phyloP scores from a whole-genome alignment of 2,797 vertebrate genomes.

The Carapus acus region DNA sequence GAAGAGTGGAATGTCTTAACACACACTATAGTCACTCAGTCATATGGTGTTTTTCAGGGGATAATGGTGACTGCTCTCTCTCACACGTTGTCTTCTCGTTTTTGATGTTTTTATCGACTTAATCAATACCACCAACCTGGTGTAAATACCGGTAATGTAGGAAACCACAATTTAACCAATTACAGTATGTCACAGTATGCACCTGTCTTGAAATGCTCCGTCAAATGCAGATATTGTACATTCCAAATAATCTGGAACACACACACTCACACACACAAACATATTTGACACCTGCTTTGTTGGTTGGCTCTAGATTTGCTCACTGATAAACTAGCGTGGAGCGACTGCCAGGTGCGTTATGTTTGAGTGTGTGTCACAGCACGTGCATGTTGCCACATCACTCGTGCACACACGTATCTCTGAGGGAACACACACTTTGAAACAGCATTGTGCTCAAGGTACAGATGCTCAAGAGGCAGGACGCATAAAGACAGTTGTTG shows the following conservation, averaged over 20 bases:
- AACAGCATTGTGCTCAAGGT: conserved; percentile 26
- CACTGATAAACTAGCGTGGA: conserved; percentile 61
- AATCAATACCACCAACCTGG: no score
- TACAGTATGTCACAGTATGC: background rate
- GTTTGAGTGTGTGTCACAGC: conserved; percentile 17
- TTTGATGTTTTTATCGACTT: no score
- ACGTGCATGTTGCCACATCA: conserved; percentile 56
- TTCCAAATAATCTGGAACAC: conserved; percentile 22
- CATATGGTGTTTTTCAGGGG: no score
- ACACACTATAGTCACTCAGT: no score
- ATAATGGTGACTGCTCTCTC: no score
- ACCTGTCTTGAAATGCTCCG: background rate
- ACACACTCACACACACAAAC: conserved; percentile 13
- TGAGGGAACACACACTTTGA: conserved; percentile 43
- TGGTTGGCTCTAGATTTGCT: conserved; percentile 60
- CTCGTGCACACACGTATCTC: conserved; percentile 39
- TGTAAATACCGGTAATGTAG: no score
- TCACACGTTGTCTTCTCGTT: no score
- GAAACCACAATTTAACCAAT: no score
- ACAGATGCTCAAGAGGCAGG: no score
- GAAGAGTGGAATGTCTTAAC: no score
- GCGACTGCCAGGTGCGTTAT: conserved; percentile 63
- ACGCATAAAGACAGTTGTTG: no score
- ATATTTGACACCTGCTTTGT: conserved; percentile 54
- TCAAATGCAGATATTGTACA: conserved; percentile 20